A percentile compares a stretch with the other conserved stretches of the same genome.
Conservation (phyloP, 2,113 vertebrate species). For the Dipodomys spectabilis region DNA sequence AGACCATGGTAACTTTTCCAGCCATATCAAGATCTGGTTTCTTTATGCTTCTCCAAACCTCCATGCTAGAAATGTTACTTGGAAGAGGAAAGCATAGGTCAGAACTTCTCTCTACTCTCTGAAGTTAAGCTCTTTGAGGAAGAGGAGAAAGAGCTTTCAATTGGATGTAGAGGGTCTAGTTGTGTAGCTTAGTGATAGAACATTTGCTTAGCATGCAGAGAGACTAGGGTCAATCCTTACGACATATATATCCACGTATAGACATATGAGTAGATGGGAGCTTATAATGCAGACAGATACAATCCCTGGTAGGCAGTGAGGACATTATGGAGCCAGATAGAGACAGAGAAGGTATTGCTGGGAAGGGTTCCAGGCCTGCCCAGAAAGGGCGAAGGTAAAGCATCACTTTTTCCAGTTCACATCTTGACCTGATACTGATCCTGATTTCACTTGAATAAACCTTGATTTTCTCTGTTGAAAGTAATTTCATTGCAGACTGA, state of each 20-base stretch:
- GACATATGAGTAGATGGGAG: neutral
- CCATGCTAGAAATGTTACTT: neutral
- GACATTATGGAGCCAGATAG: neutral
- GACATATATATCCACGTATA: neutral
- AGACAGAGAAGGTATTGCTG: neutral
- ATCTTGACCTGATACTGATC: neutral
- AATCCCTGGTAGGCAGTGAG: neutral
- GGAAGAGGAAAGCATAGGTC: neutral
- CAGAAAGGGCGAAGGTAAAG: neutral
- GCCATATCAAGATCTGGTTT: neutral
- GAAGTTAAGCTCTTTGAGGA: neutral
- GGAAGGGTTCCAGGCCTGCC: neutral
- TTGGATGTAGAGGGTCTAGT: neutral
- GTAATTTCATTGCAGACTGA: neutral
- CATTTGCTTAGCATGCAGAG: neutral
- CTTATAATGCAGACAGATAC: neutral
- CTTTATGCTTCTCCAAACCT: neutral
- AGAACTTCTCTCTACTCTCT: neutral
- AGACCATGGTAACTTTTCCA: neutral
- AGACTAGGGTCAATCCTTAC: neutral
- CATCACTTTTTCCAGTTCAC: neutral
- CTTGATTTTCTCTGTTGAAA: neutral
- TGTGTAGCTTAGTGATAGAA: neutral
- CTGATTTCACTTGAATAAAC: neutral
- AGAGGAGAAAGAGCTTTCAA: neutral